A percentile compares a stretch with the other conserved stretches of the same genome.
Evolutionary conservation across 2,888 invertebrate species (phyloP).

Genomic region (Agrochola lota): DNA sequence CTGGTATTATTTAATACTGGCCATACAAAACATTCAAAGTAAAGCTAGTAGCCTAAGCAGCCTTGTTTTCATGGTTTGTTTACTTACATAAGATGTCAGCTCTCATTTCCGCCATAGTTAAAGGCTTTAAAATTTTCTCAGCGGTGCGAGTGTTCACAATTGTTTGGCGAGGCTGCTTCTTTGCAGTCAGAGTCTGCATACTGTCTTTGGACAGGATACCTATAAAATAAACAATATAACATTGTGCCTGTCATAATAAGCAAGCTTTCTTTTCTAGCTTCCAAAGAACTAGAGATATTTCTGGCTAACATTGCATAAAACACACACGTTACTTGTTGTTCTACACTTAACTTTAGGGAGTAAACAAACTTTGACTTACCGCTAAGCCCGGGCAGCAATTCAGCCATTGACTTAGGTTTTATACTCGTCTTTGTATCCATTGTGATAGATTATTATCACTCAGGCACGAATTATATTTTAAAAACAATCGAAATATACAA

Average conservation of each 20-base stretch:
- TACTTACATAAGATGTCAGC: conserved; percentile 75
- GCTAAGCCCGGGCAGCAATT: conserved; percentile 79
- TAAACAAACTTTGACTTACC: conserved; percentile 70
- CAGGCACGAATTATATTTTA: conserved; percentile 23
- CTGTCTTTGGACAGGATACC: conserved; percentile 79
- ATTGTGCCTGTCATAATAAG: background rate
- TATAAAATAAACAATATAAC: conserved; percentile 60
- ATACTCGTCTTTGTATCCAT: conserved; percentile 75
- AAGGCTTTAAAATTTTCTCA: conserved; percentile 77
- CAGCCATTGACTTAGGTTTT: conserved; percentile 81
- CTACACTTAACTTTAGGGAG: background rate
- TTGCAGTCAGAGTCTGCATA: conserved; percentile 74
- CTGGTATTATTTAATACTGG: background rate
- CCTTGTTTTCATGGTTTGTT: background rate
- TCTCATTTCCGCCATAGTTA: conserved; percentile 83
- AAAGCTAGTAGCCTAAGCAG: too few species aligned
- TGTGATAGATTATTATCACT: conserved; percentile 49
- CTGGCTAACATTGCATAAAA: background rate
- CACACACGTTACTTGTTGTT: background rate
- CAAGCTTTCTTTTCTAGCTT: background rate
- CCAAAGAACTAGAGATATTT: background rate
- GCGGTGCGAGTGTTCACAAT: conserved; percentile 72
- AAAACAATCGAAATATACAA: conserved; percentile 47
- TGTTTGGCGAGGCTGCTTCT: conserved; percentile 76
- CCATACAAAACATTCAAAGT: background rate